These are phyloP conservation scores for Scaeva pyrastri DNA, from an alignment of 2,888 invertebrate species.

Conservation along the genomic window DNA sequence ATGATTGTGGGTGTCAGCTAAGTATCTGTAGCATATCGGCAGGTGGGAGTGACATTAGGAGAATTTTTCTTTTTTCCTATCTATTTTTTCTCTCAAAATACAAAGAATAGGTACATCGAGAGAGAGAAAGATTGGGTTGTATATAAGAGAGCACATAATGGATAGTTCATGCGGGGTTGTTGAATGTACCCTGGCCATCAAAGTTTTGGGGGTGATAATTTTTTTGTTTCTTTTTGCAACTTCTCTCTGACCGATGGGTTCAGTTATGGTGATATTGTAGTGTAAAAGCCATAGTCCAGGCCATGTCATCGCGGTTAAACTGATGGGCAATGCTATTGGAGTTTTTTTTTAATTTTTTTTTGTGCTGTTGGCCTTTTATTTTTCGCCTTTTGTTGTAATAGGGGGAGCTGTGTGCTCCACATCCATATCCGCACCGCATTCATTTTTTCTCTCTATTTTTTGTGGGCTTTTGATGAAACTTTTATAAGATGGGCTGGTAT, in stretches of 20 bases:
- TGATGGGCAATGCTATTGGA: conserved; percentile 80
- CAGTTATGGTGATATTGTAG: conserved; percentile 67
- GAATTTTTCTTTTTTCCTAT: conserved; percentile 32
- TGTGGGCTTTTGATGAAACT: conserved; percentile 5
- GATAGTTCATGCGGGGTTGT: conserved; percentile 19
- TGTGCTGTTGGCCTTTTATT: conserved; percentile 40
- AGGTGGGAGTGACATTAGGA: conserved; percentile 74
- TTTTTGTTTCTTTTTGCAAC: conserved; percentile 41
- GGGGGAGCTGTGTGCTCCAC: conserved; percentile 34
- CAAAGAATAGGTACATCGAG: background rate
- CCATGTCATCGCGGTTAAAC: conserved; percentile 83
- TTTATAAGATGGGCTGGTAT: conserved; percentile 4
- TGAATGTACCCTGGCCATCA: conserved; percentile 9
- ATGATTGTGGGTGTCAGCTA: conserved; percentile 75
- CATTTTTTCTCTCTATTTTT: background rate
- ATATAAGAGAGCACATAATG: conserved; percentile 32
- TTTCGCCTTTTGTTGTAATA: conserved; percentile 3
- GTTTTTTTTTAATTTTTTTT: conserved; percentile 55
- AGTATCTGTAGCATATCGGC: conserved; percentile 53
- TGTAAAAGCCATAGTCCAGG: conserved; percentile 81
- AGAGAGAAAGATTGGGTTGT: background rate
- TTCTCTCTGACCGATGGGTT: conserved; percentile 75
- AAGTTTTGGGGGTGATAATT: conserved; percentile 40
- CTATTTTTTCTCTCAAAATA: conserved; percentile 18
- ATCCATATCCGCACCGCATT: background rate